These are phyloP conservation scores for Tethea ocularis DNA, from an alignment of 2,888 invertebrate species.

Conservation along the genomic window DNA sequence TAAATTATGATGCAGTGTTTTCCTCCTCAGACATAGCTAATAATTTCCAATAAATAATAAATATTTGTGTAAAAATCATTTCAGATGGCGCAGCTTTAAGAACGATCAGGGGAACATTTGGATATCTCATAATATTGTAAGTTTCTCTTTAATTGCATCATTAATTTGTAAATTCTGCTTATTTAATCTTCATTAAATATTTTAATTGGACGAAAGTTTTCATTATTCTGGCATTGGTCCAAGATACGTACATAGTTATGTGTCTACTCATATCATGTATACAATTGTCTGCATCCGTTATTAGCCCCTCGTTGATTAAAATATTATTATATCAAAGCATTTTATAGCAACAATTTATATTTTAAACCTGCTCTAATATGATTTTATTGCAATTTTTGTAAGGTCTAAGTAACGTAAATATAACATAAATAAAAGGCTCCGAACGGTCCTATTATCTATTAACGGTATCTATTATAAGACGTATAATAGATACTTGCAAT, in stretches of 20 bases:
- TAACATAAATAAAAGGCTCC: not conserved
- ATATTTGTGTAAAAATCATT: conserved; percentile 41
- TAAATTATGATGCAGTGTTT: conserved; percentile 29
- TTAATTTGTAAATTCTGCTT: not conserved
- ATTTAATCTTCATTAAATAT: conserved; percentile 13
- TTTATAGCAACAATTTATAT: not conserved
- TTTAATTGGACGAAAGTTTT: conserved; percentile 23
- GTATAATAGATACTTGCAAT: conserved; percentile 11
- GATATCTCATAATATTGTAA: conserved; percentile 30
- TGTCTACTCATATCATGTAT: conserved; percentile 36
- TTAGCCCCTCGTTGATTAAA: conserved; percentile 29
- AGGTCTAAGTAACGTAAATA: too few relatives aligned
- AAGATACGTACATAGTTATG: conserved; percentile 33
- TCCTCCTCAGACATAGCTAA: conserved; percentile 24
- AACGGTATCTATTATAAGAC: too few relatives aligned
- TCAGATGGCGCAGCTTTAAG: conserved; percentile 44
- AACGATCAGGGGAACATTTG: conserved; percentile 9
- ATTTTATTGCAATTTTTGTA: too few relatives aligned
- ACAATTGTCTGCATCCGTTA: conserved; percentile 42
- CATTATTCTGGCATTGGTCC: conserved; percentile 36
- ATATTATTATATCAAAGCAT: conserved; percentile 10
- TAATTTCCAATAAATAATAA: conserved; percentile 25
- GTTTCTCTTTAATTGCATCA: conserved; percentile 9
- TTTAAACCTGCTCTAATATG: not conserved
- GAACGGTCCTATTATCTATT: too few relatives aligned